Evolutionary conservation across 2,888 invertebrate species (phyloP), one percentile per base, ranked within the genome.

Genomic region (Acleris laterana): DNA sequence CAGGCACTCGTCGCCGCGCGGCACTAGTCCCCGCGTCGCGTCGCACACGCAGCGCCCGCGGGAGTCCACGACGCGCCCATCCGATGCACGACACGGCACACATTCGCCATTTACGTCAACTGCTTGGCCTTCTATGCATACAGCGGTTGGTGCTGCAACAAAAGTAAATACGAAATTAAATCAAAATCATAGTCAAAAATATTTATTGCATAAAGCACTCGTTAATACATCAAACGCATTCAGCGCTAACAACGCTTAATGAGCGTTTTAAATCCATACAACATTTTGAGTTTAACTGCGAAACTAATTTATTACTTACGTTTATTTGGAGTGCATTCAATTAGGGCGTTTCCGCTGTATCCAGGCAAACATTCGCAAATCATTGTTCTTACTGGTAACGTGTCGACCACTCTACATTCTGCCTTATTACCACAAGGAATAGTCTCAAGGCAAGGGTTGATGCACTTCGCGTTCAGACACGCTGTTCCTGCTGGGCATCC

Each of bases 291-390:
- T 13, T 38, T 13, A 38, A 38, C 3, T 38, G 38, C 13, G 4
- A 13, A 13, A 38, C 0, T 3, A 22, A 32, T 19, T 62, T 19
- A 57, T 67, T 48, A 94, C 94, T 95, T 94, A 95, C 97, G 94
- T 93, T 94, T 95, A 75, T 96, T 96, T 13, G 88, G 84, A 69
- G 80, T 84, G 80, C 98, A 98, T 79, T 96, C 95, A 11, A 96
- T 94, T 9, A 97, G 95, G 20, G 98, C 98, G 82, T 98, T 97
- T 83, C 98, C 98, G 86, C 95, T 95, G 82, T 96, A 97, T 69
- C 97, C 98, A 44, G 96, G 96, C 52, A 96, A 83, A 82, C 98
- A 98, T 85, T 97, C 96, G 80, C 98, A 98, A 69, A 97, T 95
- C 96, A 98, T 96, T 9, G 98, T 98, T 80, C 96, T 94, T 0